Evolutionary conservation across 92 coral and sea anemone genomes (phyloP), one percentile per base, ranked within the genome.

Genomic region (Palythoa caribaeorum): DNA sequence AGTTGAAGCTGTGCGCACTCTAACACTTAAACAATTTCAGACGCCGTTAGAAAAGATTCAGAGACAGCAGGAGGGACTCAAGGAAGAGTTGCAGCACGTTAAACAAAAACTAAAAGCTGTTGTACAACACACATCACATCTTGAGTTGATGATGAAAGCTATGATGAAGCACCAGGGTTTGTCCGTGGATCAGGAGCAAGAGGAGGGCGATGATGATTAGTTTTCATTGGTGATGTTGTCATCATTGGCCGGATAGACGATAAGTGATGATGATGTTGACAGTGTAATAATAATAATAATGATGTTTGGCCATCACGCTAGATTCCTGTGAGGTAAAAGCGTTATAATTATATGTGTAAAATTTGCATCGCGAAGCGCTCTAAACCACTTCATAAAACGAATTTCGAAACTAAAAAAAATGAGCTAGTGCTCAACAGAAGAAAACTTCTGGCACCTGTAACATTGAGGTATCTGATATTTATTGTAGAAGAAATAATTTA

Each of bases 111-210:
- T 96, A 4, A 95, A 96, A 74, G 91, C 98, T 1, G 96, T 96
- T 12, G 93, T 91, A 2, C 94, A 96, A 52, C 99, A 96, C 87
- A 96, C 99, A 9, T 90, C 96, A 6, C 97, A 96, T 15, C 89
- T 97, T 38, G 99, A 97, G 90, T 92, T 95, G 83, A 97, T 97
- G 98, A 93, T 97, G 99, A 97, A 94, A 71, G 99, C 97, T 0
- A 94, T 97, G 94, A 90, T 97, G 94, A 94, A 94, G 50, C 98
- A 97, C 79, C 98, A 97, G 84, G 99, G 97, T 5, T 91, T 97
- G 65, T 88, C 94, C 14, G 76, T 97, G 40, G 96, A 97, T 48
- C 98, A 93, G 73, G 96, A 95, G 78, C 93, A 95, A 73, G 96
- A 96, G 66, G 98, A 96, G 78, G 97, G 96, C 53, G 99, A 96